These are phyloP conservation scores for Leptarthrus brevirostris DNA, from an alignment of 2,888 invertebrate species.

Conservation along the genomic window DNA sequence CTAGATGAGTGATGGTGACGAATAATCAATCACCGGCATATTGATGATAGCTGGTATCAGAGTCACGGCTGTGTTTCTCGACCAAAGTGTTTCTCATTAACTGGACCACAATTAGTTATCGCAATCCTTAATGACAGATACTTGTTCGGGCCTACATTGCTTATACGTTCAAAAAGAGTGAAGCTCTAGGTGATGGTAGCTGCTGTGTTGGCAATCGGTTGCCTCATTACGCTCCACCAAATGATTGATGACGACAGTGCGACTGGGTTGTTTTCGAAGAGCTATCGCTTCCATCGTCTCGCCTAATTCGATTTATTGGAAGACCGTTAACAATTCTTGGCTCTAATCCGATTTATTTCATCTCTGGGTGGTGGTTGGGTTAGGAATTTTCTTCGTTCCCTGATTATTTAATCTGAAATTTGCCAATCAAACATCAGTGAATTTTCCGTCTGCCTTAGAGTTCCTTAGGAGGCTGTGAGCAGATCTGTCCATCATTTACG, in stretches of 20 bases:
- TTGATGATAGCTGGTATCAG: constrained; percentile 42
- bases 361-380: neutral
- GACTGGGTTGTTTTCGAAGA: neutral
- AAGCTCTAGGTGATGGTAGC: neutral
- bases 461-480: no score
- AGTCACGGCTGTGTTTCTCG: constrained; percentile 36
- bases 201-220: constrained; percentile 34
- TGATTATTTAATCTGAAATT: constrained; percentile 24
- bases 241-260: constrained; percentile 34
- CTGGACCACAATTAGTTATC: constrained; percentile 47
- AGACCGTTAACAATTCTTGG: constrained; percentile 41
- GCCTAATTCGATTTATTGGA: constrained; percentile 38
- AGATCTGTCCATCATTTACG: neutral
- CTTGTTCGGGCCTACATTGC: constrained; percentile 21
- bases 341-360: constrained; percentile 31
- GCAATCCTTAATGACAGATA: constrained; percentile 44
- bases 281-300: constrained; percentile 2
- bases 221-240: constrained; percentile 26
- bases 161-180: no score
- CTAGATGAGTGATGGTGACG: no score
- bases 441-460: no score
- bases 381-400: neutral
- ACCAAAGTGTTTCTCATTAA: constrained; percentile 48
- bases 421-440: constrained; percentile 36
- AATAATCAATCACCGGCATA: constrained; percentile 42